These are phyloP conservation scores for Belonocnema kinseyi DNA, from an alignment of 1,140 invertebrate genomes.

Conservation along the genomic window DNA sequence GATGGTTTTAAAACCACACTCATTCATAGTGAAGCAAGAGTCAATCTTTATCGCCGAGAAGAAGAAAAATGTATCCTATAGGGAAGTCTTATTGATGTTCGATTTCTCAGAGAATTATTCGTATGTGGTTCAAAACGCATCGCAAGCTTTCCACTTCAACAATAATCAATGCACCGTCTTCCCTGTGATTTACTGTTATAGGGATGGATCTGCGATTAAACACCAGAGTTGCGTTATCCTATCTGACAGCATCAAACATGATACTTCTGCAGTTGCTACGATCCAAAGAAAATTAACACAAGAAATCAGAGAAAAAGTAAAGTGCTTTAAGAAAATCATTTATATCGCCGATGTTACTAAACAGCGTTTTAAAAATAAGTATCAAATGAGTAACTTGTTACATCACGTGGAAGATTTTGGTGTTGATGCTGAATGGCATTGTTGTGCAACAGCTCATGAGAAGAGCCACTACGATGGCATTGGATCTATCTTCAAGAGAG, in stretches of 20 bases:
- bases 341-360: conserved; percentile 50
- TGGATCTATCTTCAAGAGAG: conserved; percentile 45
- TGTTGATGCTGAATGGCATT: conserved; percentile 59
- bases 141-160: not conserved
- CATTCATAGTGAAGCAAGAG: not conserved
- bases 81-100: conserved; percentile 1
- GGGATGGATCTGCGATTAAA: not conserved
- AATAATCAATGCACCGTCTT: too few species aligned
- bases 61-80: not conserved
- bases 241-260: conserved; percentile 36
- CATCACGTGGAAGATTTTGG: conserved; percentile 49
- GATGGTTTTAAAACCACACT: not conserved
- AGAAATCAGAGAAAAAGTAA: conserved; percentile 17
- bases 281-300: conserved; percentile 21
- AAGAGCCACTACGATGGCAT: conserved; percentile 59
- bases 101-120: not conserved
- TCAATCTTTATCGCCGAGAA: not conserved
- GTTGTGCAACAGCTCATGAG: conserved; percentile 60
- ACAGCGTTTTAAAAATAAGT: conserved; percentile 62
- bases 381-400: conserved; percentile 56
- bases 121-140: not conserved
- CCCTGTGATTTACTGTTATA: too few species aligned
- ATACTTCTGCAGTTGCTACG: conserved; percentile 35
- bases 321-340: conserved; percentile 32
- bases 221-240: conserved; percentile 8